These are phyloP conservation scores for Epicauta chinensis DNA, from an alignment of 1,140 invertebrate genomes.

Conservation along the genomic window DNA sequence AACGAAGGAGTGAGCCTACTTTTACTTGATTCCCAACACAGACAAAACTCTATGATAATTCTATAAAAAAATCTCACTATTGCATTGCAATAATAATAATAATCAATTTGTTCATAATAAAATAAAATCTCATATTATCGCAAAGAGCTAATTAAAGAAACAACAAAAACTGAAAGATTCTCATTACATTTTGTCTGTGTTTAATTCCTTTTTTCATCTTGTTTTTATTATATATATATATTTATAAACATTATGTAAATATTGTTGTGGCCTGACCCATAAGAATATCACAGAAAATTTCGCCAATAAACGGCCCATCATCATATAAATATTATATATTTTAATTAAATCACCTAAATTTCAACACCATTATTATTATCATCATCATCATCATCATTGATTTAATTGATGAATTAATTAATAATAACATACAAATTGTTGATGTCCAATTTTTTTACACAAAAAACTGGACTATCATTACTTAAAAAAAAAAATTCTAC, in stretches of 20 bases:
- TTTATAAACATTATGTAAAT: constrained; percentile 19
- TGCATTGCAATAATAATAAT: constrained; percentile 17
- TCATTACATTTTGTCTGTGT: constrained; percentile 25
- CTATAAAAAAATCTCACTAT: constrained; percentile 10
- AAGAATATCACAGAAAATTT: constrained; percentile 39
- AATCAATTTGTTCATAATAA: constrained; percentile 4
- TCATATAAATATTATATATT: constrained; percentile 29
- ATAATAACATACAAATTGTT: background rate
- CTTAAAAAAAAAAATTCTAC: constrained; percentile 32
- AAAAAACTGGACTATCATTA: constrained; percentile 1
- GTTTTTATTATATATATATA: constrained; percentile 12
- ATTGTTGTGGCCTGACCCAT: constrained; percentile 37
- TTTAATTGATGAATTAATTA: background rate
- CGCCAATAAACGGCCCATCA: constrained; percentile 32
- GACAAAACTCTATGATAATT: constrained; percentile 21
- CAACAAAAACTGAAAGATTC: constrained; percentile 6
- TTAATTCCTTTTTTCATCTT: constrained; percentile 6
- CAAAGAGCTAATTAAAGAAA: constrained; percentile 6
- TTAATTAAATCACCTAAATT: constrained; percentile 15
- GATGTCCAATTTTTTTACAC: background rate
- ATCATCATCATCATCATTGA: constrained; percentile 13
- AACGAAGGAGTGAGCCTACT: constrained; percentile 35
- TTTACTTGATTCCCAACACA: constrained; percentile 20
- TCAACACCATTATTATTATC: constrained; percentile 12
- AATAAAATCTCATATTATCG: constrained; percentile 8